phyloP scores from a whole-genome alignment of 2,113 vertebrate genomes.

The Cynoglossus semilaevis region DNA sequence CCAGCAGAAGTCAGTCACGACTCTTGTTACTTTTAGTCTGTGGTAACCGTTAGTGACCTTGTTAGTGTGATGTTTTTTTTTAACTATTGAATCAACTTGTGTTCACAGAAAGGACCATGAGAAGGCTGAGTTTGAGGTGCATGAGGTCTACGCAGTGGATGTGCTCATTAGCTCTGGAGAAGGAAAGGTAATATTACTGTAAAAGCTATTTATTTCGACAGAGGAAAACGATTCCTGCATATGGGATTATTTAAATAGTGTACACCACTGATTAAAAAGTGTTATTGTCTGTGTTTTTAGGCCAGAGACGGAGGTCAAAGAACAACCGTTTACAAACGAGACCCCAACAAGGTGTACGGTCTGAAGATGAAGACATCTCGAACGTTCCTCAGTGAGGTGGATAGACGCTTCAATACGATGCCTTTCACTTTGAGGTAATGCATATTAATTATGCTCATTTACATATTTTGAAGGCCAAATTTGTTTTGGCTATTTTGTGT shows the following conservation, averaged over 20 bases:
- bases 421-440: constrained; percentile 92
- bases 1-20: constrained; percentile 87
- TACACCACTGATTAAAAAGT: no score
- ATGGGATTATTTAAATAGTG: no score
- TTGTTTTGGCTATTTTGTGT: no score
- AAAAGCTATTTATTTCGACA: no score
- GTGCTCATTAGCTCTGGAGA: constrained; percentile 96
- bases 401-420: constrained; percentile 94
- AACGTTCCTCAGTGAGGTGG: constrained; percentile 96
- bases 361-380: constrained; percentile 98
- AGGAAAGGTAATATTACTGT: constrained; percentile 83
- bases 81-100: constrained; percentile 7
- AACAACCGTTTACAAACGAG: constrained; percentile 96
- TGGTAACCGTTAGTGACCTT: no score
- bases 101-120: constrained; percentile 93
- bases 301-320: constrained; percentile 93
- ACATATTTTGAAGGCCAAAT: neutral
- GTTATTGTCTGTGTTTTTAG: constrained; percentile 55
- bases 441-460: neutral
- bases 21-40: neutral
- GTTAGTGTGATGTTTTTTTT: neutral
- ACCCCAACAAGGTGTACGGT: constrained; percentile 95
- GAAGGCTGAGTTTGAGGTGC: constrained; percentile 96
- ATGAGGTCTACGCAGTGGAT: constrained; percentile 96
- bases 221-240: no score